Percentiles rank a stretch among this genome's conserved stretches.
These are phyloP conservation scores for Phylloscopus trochilus DNA, from an alignment of 2,113 vertebrate genomes.

Conservation along the genomic window DNA sequence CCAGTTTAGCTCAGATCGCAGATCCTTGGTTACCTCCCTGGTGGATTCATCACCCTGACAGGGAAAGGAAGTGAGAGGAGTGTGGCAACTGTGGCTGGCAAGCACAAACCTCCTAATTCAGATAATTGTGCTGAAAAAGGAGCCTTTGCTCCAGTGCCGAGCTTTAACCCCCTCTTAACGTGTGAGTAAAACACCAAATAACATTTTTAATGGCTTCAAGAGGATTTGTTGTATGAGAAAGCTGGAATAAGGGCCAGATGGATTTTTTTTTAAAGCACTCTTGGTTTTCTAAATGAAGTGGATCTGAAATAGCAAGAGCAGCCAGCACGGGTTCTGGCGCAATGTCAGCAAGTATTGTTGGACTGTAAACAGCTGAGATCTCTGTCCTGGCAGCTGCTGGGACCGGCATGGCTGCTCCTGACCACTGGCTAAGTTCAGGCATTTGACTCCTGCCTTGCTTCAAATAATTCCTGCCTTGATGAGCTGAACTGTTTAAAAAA, in stretches of 20 bases:
- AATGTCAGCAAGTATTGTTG: not conserved
- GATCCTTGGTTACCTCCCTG: not conserved
- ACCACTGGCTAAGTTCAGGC: not conserved
- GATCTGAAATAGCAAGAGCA: not conserved
- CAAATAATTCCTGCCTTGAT: not conserved
- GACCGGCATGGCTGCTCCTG: not conserved
- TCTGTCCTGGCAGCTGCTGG: slow-evolving; percentile 44
- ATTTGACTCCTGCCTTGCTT: not conserved
- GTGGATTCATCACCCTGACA: not conserved
- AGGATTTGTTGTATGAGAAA: not conserved
- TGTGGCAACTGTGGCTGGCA: not conserved
- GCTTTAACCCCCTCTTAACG: not conserved
- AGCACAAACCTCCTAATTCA: not conserved
- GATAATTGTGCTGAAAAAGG: not conserved
- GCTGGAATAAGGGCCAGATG: not conserved
- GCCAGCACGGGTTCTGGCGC: not conserved
- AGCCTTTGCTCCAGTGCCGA: not conserved
- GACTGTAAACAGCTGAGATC: slow-evolving; percentile 10
- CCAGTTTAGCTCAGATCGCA: not conserved
- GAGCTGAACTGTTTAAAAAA: not conserved
- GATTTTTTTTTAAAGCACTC: not conserved
- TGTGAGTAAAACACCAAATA: not conserved
- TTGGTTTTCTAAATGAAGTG: not conserved
- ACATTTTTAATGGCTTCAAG: not conserved
- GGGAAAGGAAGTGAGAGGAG: not conserved